These are phyloP conservation scores for Pleuronectes platessa DNA, from an alignment of 2,113 vertebrate genomes.

Conservation along the genomic window DNA sequence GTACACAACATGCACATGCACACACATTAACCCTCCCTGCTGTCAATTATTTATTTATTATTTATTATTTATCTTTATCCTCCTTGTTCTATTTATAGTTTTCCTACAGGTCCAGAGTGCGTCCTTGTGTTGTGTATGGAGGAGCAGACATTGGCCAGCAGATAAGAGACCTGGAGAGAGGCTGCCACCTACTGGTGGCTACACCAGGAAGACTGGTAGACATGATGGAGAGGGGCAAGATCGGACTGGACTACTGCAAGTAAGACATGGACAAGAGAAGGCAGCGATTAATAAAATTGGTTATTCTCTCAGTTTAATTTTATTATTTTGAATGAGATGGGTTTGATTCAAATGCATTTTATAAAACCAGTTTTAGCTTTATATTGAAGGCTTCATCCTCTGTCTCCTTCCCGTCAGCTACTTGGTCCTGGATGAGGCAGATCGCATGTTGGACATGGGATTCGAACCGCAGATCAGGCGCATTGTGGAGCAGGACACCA, in stretches of 20 bases:
- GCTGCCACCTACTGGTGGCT: conserved; percentile 95
- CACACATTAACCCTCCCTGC: background rate
- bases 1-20: conserved; percentile 57
- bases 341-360: no score
- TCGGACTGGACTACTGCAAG: conserved; percentile 97
- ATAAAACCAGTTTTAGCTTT: no score
- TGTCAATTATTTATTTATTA: background rate
- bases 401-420: conserved; percentile 81
- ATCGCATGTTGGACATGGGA: conserved; percentile 98
- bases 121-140: conserved; percentile 96
- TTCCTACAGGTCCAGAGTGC: conserved; percentile 94
- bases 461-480: conserved; percentile 98
- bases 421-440: conserved; percentile 95
- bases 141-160: conserved; percentile 98
- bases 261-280: conserved; percentile 54
- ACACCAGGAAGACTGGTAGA: conserved; percentile 97
- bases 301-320: background rate
- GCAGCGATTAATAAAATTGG: background rate
- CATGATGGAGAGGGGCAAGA: conserved; percentile 99
- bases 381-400: background rate
- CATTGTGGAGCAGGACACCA: conserved; percentile 96
- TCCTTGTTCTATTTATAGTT: conserved; percentile 77
- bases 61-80: background rate
- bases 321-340: no score
- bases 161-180: conserved; percentile 95